These are phyloP conservation scores for Capromys pilorides DNA, from an alignment of 2,797 vertebrate genomes.

Conservation along the genomic window DNA sequence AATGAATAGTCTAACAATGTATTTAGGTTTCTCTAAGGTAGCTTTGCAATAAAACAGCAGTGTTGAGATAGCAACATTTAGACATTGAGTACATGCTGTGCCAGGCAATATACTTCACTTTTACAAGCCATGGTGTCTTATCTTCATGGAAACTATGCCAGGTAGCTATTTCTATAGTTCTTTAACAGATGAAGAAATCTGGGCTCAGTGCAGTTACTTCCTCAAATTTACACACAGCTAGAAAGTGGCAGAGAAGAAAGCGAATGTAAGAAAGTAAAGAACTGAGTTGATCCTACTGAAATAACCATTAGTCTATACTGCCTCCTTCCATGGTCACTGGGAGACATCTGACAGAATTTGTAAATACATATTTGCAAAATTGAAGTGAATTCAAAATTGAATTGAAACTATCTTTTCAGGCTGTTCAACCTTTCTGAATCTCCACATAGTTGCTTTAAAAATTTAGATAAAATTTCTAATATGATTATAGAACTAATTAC, in stretches of 20 bases:
- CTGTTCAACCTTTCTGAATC: neutral
- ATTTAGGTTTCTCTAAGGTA: neutral
- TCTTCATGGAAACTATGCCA: neutral
- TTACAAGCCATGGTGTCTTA: neutral
- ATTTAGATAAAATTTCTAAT: neutral
- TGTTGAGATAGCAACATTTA: neutral
- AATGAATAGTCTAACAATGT: neutral
- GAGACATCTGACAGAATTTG: neutral
- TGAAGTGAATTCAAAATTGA: conserved; percentile 32
- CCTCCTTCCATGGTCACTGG: neutral
- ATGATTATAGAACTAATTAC: neutral
- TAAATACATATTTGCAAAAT: neutral
- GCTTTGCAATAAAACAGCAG: conserved; percentile 5
- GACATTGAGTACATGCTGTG: neutral
- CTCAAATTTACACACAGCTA: neutral
- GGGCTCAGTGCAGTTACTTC: neutral
- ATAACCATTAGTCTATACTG: neutral
- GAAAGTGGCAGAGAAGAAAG: neutral
- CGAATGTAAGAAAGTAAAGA: neutral
- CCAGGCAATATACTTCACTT: neutral
- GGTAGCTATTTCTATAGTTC: conserved; percentile 4
- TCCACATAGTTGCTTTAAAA: neutral
- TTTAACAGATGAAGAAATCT: conserved; percentile 35
- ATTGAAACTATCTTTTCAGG: neutral
- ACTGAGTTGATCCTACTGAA: neutral